Conservation (phyloP, 2,888 invertebrate species). For the Acronicta leporina region DNA sequence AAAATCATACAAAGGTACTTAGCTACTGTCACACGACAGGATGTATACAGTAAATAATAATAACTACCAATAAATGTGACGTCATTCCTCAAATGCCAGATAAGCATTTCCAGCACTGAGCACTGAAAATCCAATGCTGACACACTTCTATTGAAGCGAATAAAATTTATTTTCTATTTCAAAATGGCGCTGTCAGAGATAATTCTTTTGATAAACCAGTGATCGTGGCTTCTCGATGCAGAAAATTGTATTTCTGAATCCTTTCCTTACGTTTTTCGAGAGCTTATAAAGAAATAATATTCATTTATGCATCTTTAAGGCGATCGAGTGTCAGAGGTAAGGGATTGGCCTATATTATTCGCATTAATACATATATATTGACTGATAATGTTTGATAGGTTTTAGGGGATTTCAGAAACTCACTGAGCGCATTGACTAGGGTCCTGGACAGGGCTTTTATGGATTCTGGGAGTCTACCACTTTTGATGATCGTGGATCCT, state of each 20-base stretch:
- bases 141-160: constrained; percentile 56
- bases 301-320: constrained; percentile 46
- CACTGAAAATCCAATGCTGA: constrained; percentile 43
- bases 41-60: too few relatives aligned
- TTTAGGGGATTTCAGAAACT: too few relatives aligned
- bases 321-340: constrained; percentile 34
- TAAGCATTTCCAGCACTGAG: constrained; percentile 29
- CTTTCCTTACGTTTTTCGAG: constrained; percentile 56
- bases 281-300: constrained; percentile 34
- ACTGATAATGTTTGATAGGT: not conserved
- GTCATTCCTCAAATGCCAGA: constrained; percentile 12
- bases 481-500: too few relatives aligned
- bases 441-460: too few relatives aligned
- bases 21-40: too few relatives aligned
- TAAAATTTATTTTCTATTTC: constrained; percentile 70
- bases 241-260: constrained; percentile 81
- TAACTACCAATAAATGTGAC: constrained; percentile 15
- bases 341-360: constrained; percentile 12
- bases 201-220: constrained; percentile 66
- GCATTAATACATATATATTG: constrained; percentile 1
- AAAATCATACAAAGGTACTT: too few relatives aligned
- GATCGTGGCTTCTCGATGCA: constrained; percentile 71
- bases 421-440: too few relatives aligned
- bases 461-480: too few relatives aligned
- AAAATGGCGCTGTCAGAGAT: constrained; percentile 74